Base-by-base conservation (phyloP, 2,888 invertebrate species). In the Drosophila neoperkinsi region DNA sequence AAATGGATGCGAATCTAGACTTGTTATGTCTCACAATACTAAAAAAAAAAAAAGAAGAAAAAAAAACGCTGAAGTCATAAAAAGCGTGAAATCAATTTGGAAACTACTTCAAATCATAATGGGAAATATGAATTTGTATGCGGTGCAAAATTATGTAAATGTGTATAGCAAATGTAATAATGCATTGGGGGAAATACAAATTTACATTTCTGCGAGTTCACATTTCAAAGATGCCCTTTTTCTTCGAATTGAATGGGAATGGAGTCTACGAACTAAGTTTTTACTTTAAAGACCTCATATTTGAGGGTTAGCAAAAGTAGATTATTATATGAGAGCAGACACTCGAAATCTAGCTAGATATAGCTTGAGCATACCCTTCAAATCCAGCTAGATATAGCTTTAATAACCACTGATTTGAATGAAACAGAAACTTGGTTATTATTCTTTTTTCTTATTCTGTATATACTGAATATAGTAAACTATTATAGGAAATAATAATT, bases 81-180 rank as follows among this genome's bases (percentile, higher is more conserved):
- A 65, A 33, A 34, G 73, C 60, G 57, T 71, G 57, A 75, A 78
- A 75, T 72, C 57, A 46, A 56, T 51, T 63, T 36, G 43, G 43
- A 53, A 58, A 43, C 53, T 41, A 70, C 55, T 74, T 58, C 30
- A n/a, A 21, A 46, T 21, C 2, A 49, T 21, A 67, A 61, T 55
- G 31, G 11, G 11, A 53, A 21, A 13, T n/a, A 9, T 36, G 53
- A 56, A 50, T 34, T 65, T 43, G 31, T 21, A 31, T 25, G 41
- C n/a, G 13, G n/a, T 38, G 50, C 38, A 31, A 52, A 68, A 41
- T 50, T 34, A 69, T 69, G 55, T 33, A 34, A 56, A 68, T 50
- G 38, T 30, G 0, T 25, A 2, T 6, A 50, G 51, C 34, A 57
- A 57, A 43, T 43, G 36, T 21, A 30, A 7, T 18, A 18, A 33